phyloP scores from a whole-genome alignment of 2,888 invertebrate genomes.

The Oligia fasciuncula region DNA sequence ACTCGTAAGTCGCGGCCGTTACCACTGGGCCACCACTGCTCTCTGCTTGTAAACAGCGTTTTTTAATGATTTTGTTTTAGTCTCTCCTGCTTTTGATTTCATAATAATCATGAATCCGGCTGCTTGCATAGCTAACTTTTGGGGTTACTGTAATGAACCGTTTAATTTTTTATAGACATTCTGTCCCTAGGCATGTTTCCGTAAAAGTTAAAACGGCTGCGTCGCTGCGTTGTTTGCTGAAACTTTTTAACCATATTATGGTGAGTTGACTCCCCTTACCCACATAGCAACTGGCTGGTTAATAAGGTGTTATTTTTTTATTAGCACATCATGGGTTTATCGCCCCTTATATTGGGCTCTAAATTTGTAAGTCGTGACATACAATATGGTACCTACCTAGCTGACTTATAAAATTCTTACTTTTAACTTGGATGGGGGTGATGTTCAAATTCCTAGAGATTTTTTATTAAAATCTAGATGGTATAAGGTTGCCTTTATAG shows the following conservation, averaged over 20 bases:
- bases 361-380: not conserved
- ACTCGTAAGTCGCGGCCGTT: too few species aligned
- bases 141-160: constrained; percentile 21
- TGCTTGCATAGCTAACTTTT: constrained; percentile 20
- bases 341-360: not conserved
- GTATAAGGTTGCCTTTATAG: too few species aligned
- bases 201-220: constrained; percentile 5
- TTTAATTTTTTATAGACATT: constrained; percentile 26
- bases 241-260: constrained; percentile 31
- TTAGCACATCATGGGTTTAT: constrained; percentile 7
- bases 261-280: constrained; percentile 31
- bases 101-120: constrained; percentile 28
- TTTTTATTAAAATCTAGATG: too few species aligned
- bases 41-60: too few species aligned
- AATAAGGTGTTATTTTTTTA: constrained; percentile 34
- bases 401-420: not conserved
- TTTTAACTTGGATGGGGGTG: too few species aligned
- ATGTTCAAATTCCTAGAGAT: too few species aligned
- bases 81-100: not conserved
- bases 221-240: constrained; percentile 29
- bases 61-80: too few species aligned
- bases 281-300: constrained; percentile 10
- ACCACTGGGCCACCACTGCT: too few species aligned
- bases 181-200: constrained; percentile 8
- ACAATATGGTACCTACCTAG: too few species aligned